These are phyloP conservation scores for Acanthococcus lagerstroemiae DNA, from an alignment of 2,888 invertebrate genomes.

Conservation along the genomic window DNA sequence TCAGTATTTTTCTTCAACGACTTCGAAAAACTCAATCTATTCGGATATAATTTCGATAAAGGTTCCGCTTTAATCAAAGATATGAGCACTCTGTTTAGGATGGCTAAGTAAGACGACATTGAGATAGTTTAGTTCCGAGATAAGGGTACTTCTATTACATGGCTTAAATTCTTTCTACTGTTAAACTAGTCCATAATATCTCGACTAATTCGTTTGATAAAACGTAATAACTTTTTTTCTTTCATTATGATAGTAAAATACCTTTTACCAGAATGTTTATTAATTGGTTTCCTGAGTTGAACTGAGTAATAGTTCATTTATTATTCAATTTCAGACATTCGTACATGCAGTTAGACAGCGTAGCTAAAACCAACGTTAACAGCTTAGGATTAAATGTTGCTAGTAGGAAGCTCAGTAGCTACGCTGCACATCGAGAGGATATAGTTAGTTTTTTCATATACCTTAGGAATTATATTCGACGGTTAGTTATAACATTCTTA, in stretches of 20 bases:
- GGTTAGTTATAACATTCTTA: slow-evolving; percentile 33
- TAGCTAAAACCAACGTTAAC: slow-evolving; percentile 23
- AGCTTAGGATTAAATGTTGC: slow-evolving; percentile 15
- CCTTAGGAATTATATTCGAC: slow-evolving; percentile 34
- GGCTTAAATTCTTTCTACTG: too few relatives aligned
- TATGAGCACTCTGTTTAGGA: slow-evolving; percentile 33
- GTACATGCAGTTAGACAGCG: slow-evolving; percentile 28
- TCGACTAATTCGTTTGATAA: too few relatives aligned
- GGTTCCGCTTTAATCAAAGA: slow-evolving; percentile 34
- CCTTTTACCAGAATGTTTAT: too few relatives aligned
- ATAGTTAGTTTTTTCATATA: slow-evolving; percentile 34
- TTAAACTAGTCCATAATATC: too few relatives aligned
- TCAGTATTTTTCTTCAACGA: neutral
- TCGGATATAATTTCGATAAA: slow-evolving; percentile 34
- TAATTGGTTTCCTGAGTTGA: too few relatives aligned
- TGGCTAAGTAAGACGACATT: slow-evolving; percentile 33
- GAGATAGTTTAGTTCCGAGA: neutral
- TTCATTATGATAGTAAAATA: too few relatives aligned
- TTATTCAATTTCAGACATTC: slow-evolving; percentile 18
- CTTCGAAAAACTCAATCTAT: slow-evolving; percentile 27
- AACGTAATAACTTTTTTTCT: too few relatives aligned
- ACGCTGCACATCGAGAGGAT: slow-evolving; percentile 26
- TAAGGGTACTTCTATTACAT: too few relatives aligned
- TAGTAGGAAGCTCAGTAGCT: slow-evolving; percentile 10
- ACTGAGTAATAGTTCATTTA: neutral